Evolutionary conservation across 2,113 vertebrate genomes (phyloP).

Genomic region (Malaclemys terrapin): DNA sequence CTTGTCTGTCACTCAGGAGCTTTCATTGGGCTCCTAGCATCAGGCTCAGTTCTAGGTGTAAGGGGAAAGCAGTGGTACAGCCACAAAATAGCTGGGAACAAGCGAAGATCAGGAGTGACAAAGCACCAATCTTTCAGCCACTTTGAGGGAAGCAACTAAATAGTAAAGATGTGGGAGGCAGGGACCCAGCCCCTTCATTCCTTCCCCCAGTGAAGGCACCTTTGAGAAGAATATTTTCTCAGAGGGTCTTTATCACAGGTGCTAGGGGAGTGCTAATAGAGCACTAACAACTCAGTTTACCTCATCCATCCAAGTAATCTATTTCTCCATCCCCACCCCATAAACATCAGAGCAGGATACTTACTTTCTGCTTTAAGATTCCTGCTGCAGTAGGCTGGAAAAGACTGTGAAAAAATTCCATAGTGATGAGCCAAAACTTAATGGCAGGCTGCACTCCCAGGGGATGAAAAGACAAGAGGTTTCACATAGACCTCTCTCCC

Average conservation of each 20-base stretch:
- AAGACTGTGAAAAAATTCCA: not conserved
- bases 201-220: not conserved
- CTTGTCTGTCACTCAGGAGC: not conserved
- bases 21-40: not conserved
- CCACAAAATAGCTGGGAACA: not conserved
- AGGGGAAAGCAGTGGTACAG: not conserved
- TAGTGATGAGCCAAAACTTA: not conserved
- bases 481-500: not conserved
- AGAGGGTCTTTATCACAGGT: not conserved
- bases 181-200: not conserved
- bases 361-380: not conserved
- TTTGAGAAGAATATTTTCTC: fast-evolving
- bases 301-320: not conserved
- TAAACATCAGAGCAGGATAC: not conserved
- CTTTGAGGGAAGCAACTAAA: not conserved
- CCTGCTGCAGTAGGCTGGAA: not conserved
- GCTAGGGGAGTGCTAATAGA: fast-evolving
- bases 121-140: not conserved
- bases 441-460: not conserved
- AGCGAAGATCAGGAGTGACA: not conserved
- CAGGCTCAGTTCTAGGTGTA: fast-evolving
- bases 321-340: not conserved
- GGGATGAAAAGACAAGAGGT: not conserved
- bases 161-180: not conserved
- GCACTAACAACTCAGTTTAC: not conserved